Percentiles rank a stretch among this genome's conserved stretches.
Conservation (phyloP, 2,888 invertebrate genomes). For the Chydorus sphaericus region DNA sequence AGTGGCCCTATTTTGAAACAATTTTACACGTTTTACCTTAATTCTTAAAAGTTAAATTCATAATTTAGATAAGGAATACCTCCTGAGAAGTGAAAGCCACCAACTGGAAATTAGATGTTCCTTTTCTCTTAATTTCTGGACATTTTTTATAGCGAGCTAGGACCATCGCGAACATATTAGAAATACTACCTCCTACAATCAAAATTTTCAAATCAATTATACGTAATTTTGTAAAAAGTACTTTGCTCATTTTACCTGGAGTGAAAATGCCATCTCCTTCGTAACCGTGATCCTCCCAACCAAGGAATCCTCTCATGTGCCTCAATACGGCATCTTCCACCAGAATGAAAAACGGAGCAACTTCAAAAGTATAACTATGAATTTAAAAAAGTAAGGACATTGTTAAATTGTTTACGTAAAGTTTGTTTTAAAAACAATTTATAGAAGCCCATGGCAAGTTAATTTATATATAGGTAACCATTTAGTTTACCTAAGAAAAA, state of each 20-base stretch:
- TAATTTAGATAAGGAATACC: slow-evolving; percentile 32
- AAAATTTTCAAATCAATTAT: background rate
- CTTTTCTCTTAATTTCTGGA: slow-evolving; percentile 53
- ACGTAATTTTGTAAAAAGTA: background rate
- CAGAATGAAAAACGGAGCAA: slow-evolving; percentile 61
- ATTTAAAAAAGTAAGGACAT: slow-evolving; percentile 16
- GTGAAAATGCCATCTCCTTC: slow-evolving; percentile 65
- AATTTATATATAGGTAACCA: too few relatives aligned
- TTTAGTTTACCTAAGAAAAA: background rate
- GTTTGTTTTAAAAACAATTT: background rate
- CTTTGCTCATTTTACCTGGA: slow-evolving; percentile 30
- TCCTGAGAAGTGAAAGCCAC: slow-evolving; percentile 62
- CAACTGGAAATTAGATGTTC: slow-evolving; percentile 43
- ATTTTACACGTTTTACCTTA: background rate
- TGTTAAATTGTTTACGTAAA: background rate
- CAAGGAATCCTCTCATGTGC: slow-evolving; percentile 42
- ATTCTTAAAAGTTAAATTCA: slow-evolving; percentile 2
- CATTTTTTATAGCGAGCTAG: slow-evolving; percentile 50
- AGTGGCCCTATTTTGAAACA: slow-evolving; percentile 46
- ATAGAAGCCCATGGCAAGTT: too few relatives aligned
- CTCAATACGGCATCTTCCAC: slow-evolving; percentile 50
- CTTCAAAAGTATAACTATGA: slow-evolving; percentile 65
- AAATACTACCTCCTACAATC: slow-evolving; percentile 51
- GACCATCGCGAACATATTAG: slow-evolving; percentile 62
- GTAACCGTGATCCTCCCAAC: slow-evolving; percentile 40